phyloP scores from a whole-genome alignment of 2,113 vertebrate genomes.

The Diglossa brunneiventris region DNA sequence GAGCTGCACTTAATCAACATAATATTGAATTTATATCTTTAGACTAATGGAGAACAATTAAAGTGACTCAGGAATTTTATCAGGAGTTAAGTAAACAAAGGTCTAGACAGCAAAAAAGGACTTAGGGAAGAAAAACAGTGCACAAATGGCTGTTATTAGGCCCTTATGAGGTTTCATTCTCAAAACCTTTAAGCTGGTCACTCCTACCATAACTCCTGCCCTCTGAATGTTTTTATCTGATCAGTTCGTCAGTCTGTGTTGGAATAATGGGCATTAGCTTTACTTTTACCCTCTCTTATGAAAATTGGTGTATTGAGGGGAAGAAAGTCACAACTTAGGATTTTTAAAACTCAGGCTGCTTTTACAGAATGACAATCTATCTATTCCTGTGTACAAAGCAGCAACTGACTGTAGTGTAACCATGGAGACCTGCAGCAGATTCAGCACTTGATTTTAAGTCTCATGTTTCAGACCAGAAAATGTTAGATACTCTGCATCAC shows the following conservation, averaged over 20 bases:
- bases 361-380: too few relatives aligned
- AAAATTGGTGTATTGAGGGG: not conserved
- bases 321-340: not conserved
- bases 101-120: not conserved
- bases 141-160: not conserved
- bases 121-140: not conserved
- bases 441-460: conserved; percentile 16
- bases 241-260: not conserved
- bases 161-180: not conserved
- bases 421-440: conserved; percentile 66
- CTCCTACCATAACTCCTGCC: not conserved
- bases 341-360: too few relatives aligned
- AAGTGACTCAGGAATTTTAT: not conserved
- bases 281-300: not conserved
- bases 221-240: conserved; percentile 33
- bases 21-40: not conserved
- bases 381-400: conserved; percentile 43
- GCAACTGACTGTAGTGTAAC: conserved; percentile 59
- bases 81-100: not conserved
- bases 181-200: conserved; percentile 17
- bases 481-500: not conserved
- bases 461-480: not conserved
- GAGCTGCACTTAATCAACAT: not conserved
- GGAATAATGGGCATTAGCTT: not conserved
- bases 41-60: not conserved